phyloP scores from a whole-genome alignment of 2,797 vertebrate species.

The Brachymystax lenok region DNA sequence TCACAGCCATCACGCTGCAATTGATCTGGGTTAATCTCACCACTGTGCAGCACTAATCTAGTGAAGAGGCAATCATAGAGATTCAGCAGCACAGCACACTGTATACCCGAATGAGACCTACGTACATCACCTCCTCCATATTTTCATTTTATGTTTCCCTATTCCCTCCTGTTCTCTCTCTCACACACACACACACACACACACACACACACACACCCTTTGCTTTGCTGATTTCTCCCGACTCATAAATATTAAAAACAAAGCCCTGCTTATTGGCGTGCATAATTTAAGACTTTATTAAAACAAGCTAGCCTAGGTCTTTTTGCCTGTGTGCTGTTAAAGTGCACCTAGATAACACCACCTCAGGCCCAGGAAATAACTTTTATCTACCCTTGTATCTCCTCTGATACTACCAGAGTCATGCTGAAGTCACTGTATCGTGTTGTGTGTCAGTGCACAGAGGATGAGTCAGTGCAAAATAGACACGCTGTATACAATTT shows the following conservation, averaged over 20 bases:
- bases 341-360: slow-evolving; percentile 29
- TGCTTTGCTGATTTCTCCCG: slow-evolving; percentile 22
- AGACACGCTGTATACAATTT: background rate
- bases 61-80: slow-evolving; percentile 57
- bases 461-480: slow-evolving; percentile 26
- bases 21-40: no score
- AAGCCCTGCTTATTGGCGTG: slow-evolving; percentile 59
- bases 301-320: slow-evolving; percentile 46
- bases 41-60: slow-evolving; percentile 47
- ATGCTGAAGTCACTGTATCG: background rate
- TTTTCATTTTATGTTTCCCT: background rate
- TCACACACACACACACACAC: background rate
- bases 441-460: slow-evolving; percentile 20
- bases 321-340: slow-evolving; percentile 27
- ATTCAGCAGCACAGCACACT: slow-evolving; percentile 29
- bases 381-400: background rate
- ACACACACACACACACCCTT: no score
- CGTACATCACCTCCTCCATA: slow-evolving; percentile 2
- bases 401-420: background rate
- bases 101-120: slow-evolving; percentile 43
- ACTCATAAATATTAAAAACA: slow-evolving; percentile 65
- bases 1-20: slow-evolving; percentile 44
- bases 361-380: background rate
- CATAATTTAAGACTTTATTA: slow-evolving; percentile 69
- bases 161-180: slow-evolving; percentile 20